These are phyloP conservation scores for Muscicapa striata DNA, from an alignment of 2,797 vertebrate genomes.

Conservation along the genomic window DNA sequence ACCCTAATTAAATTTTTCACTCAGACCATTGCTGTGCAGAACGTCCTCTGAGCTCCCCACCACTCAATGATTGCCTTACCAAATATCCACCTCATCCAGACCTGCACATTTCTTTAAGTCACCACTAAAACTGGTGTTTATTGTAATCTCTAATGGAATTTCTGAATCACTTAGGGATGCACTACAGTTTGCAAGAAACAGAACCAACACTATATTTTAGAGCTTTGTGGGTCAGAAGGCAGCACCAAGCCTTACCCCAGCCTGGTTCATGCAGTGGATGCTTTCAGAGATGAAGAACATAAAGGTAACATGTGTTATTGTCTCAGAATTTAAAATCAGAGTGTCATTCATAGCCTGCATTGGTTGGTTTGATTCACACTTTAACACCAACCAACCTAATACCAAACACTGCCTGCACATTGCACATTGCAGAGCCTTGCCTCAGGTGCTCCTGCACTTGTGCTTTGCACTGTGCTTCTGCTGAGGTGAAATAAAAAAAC, in stretches of 20 bases:
- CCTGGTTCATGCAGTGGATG: not conserved
- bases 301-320: not conserved
- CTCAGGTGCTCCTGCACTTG: not conserved
- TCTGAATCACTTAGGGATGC: not conserved
- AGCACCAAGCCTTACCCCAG: not conserved
- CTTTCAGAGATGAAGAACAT: not conserved
- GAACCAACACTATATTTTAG: not conserved
- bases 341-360: not conserved
- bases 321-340: not conserved
- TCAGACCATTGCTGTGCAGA: not conserved
- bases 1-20: not conserved
- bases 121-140: not conserved
- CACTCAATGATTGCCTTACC: not conserved
- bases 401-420: not conserved
- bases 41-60: rapidly evolving
- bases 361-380: not conserved
- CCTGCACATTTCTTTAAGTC: not conserved
- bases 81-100: not conserved
- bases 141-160: not conserved
- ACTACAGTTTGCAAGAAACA: not conserved
- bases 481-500: not conserved
- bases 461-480: not conserved
- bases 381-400: not conserved
- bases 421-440: not conserved
- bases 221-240: not conserved